Evolutionary conservation across 2,797 vertebrate genomes (phyloP), one percentile per base, ranked within the genome.

Genomic region (Coluber constrictor): DNA sequence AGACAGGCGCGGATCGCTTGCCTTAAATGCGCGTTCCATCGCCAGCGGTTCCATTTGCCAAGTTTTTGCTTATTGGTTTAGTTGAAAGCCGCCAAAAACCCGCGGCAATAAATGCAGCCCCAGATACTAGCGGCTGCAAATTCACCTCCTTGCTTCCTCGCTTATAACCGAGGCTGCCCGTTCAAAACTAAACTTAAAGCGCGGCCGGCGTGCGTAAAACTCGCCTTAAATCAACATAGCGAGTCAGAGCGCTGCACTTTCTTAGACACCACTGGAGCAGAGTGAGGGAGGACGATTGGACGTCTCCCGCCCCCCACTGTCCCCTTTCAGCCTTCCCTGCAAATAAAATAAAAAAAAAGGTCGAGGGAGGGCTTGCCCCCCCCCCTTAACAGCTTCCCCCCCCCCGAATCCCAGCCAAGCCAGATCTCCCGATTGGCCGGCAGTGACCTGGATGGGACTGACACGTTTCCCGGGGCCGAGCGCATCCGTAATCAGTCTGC

Each of bases 401-500:
- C 7, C 7, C 47, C 47, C 47, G 47, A 51, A 51, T 51, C 96
- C 94, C 95, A 10, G 93, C 92, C 93, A 25, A 83, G 74, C 4
- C 23, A 94, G 94, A 91, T 94, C 95, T 97, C 96, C 96, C 95
- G 88, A 97, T 97, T 97, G 97, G 96, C 95, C 89, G 92, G 93
- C 95, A 95, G 96, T 96, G 95, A 94, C 96, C 70, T 90, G 92
- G 96, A 94, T 95, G 96, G 94, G 96, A 86, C 93, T 23, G 92
- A 92, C 94, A 92, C 91, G 92, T 95, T 95, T 92, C 60, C 94
- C 95, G 96, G 96, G 97, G 95, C 94, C 90, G 94, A 86, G 96
- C 95, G 97, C 96, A 96, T 97, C 97, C 95, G 93, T 93, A 96
- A 97, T 98, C 98, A 97, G 97, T 96, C 98, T 91, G 96, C 96